Percentiles rank a stretch among this genome's conserved stretches.
Conservation (phyloP, 2,113 vertebrate genomes). For the Actenoides hombroni region DNA sequence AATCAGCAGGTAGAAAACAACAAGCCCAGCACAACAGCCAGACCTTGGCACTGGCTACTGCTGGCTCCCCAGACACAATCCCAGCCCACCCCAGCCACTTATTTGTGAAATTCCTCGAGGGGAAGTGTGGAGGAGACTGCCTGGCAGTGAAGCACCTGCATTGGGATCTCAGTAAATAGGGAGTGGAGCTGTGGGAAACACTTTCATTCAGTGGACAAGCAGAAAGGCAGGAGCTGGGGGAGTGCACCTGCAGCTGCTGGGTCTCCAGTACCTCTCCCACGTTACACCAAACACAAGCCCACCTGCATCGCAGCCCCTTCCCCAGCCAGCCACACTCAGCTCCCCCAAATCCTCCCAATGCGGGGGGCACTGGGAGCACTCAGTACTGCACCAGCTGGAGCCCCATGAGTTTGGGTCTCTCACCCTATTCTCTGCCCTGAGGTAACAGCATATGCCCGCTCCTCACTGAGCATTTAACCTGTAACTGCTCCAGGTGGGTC, state of each 20-base stretch:
- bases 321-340: not conserved
- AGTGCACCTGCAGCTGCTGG: fast-evolving
- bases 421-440: not conserved
- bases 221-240: not conserved
- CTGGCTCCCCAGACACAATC: not conserved
- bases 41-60: not conserved
- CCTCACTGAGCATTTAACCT: not conserved
- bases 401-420: not conserved
- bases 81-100: not conserved
- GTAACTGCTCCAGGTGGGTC: not conserved
- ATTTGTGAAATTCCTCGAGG: not conserved
- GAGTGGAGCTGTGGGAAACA: not conserved
- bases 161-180: not conserved
- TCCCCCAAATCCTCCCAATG: not conserved
- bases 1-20: not conserved
- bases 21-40: not conserved
- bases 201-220: not conserved
- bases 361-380: fast-evolving
- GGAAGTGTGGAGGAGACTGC: fast-evolving
- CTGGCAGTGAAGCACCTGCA: not conserved
- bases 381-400: not conserved
- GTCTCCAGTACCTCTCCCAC: not conserved
- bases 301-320: not conserved
- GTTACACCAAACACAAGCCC: not conserved
- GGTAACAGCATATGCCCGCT: not conserved